Base-by-base conservation (phyloP, 2,888 invertebrate genomes). In the Shargacucullia verbasci region DNA sequence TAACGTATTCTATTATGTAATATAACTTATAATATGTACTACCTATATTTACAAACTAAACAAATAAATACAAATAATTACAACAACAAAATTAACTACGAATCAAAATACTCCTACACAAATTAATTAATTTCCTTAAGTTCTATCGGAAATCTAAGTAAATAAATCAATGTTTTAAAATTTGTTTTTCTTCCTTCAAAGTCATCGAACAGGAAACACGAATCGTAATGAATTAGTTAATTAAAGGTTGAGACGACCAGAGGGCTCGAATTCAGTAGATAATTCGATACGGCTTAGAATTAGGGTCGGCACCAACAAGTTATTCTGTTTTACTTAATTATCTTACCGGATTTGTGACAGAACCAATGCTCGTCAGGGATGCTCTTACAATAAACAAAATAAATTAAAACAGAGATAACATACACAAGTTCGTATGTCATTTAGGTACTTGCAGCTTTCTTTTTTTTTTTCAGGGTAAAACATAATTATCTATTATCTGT, bases 311-410 rank as follows among this genome's bases (percentile, higher is more conserved):
- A 13, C 48, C 27, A 59, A 56, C 40, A 39, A 15, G 27, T 11
- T 15, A 52, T 47, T 53, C 10, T 48, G 43, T 45, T 70, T 50
- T 31, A 58, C 49, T 54, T 66, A 59, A 66, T 70, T 58, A 70
- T 56, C 70, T 50, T 15, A 52, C 46, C 37, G 44, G 5, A 31
- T 39, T 27, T 20, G 4, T 20, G 15, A 14, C 9, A 9, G 15
- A 1, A 15, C 34, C 1, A 10, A 9, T 35, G 45, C 39, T 37
- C 27, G 45, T 14, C 45, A 60, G 15, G 25, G 34, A n/a, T 11
- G 37, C 14, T 34, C 20, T 4, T 1, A n/a, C n/a, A n/a, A 38
- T 1, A 9, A 13, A 31, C 38, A 49, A 8, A 20, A 4, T 20
- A n/a, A n/a, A n/a, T n/a, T n/a, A n/a, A n/a, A n/a, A n/a, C n/a